Evolutionary conservation across 1,140 invertebrate species (phyloP), one percentile per base, ranked within the genome.

Genomic region (Hycleus phaleratus): DNA sequence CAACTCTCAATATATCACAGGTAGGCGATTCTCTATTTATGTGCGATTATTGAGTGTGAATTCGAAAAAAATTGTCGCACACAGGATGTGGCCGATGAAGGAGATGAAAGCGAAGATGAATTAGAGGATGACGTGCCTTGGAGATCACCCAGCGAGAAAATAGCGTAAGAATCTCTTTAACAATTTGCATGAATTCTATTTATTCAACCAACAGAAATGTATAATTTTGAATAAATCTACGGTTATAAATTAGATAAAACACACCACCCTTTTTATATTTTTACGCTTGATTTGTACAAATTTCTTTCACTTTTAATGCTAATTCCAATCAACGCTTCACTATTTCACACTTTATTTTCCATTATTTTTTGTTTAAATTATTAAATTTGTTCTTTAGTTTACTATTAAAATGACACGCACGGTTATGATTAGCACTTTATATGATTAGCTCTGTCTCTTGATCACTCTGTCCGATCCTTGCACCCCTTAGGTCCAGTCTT

Each of bases 91-190:
- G 83, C 85, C 59, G 85, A 82, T 38, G 84, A 84, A 58, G 84
- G 80, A 0, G 88, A 91, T 59, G 89, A 90, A 63, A 91, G 88
- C 63, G 90, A 92, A 64, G 90, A 93, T 64, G 90, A 93, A 72
- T 81, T 91, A 49, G 89, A 91, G 38, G 90, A 92, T 65, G 88
- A 93, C 58, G 90, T 92, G 25, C 89, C 90, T 2, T 93, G 90
- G 90, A 79, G 88, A 63, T 89, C 89, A 3, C 88, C 89, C 0
- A 91, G 88, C 44, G 90, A 93, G 73, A 92, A 91, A 75, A 92
- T 93, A 68, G 86, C 88, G 87, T 92, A 83, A 88, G 88, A 82
- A 12, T 64, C 65, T 58, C 46, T 56, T 56, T 51, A 46, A 44
- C 10, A 52, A 32, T 44, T 55, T 45, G 61, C 47, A 62, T 46